Evolutionary conservation across 2,888 invertebrate species (phyloP), one percentile per base, ranked within the genome.

Genomic region (Drosophila mimica): DNA sequence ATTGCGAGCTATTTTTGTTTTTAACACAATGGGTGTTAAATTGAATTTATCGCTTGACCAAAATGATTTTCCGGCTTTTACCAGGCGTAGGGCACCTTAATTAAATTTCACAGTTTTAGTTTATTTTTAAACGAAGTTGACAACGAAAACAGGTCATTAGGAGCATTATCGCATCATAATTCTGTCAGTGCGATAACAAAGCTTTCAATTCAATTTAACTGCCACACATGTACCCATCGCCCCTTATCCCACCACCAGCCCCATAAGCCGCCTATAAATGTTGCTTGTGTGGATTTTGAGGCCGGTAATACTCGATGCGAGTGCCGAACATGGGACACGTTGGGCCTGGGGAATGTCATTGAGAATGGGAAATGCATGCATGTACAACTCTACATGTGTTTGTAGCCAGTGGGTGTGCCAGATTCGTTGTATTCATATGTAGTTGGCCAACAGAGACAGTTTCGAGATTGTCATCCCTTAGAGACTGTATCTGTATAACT

Each of bases 101-200:
- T 90, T 83, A 83, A 88, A 87, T 81, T 83, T 81, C 82, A 76
- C 57, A 84, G 63, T 84, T 83, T 82, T 79, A 82, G 82, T 84
- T 84, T 90, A 90, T 90, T 89, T 90, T 88, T 89, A 87, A 86
- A 75, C 76, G 81, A 79, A 83, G 76, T 80, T 82, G 82, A 87
- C 82, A 87, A 77, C 77, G 79, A 89, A 89, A 90, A 83, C 85
- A 87, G 91, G 91, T 88, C 91, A 89, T 89, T 87, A 85, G 78
- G 79, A 88, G 75, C 87, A 89, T 87, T 90, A 89, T 82, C 83
- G 82, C 85, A 80, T 89, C 90, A 87, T 90, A 89, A 83, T 85
- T 90, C 90, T 82, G 85, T 89, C 88, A 89, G 76, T 82, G 81
- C 74, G 87, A 83, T 81, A 81, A 86, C 83, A 83, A 83, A 83